Conservation (phyloP, 2,888 invertebrate species). For the Nemurella pictetii region DNA sequence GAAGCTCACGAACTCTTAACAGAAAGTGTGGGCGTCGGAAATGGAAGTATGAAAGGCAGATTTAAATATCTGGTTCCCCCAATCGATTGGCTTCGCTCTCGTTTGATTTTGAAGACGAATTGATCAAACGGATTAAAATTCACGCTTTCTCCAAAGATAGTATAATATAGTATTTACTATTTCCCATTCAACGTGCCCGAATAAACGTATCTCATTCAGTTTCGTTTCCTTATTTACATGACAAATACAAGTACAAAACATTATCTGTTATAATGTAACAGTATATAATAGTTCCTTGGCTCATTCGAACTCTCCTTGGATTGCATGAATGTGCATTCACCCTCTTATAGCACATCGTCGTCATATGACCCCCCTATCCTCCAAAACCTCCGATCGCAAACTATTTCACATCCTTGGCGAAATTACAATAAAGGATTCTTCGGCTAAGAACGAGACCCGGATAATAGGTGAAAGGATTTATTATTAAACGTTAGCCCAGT, state of each 20-base stretch:
- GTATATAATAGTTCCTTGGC: not conserved
- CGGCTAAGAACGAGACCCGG: not conserved
- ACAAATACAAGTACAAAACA: not conserved
- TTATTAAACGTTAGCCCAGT: not conserved
- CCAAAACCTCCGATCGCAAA: not conserved
- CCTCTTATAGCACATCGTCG: not conserved
- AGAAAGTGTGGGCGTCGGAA: not conserved
- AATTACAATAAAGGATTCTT: not conserved
- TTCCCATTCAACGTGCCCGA: not conserved
- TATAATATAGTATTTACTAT: not conserved
- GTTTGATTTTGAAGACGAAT: constrained; percentile 21
- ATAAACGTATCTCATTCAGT: not conserved
- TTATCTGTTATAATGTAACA: not conserved
- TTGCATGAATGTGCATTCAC: too few species aligned
- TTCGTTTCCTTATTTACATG: constrained; percentile 11
- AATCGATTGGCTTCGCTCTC: constrained; percentile 6
- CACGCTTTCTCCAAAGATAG: constrained; percentile 8
- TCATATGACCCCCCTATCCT: not conserved
- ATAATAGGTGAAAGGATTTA: not conserved
- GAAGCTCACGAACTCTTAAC: not conserved
- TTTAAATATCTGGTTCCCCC: not conserved
- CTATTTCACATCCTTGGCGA: not conserved
- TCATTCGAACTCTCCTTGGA: not conserved
- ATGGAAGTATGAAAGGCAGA: not conserved
- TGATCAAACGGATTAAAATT: not conserved